These are phyloP conservation scores for Carduelis carduelis DNA, from an alignment of 2,797 vertebrate genomes.

Conservation along the genomic window DNA sequence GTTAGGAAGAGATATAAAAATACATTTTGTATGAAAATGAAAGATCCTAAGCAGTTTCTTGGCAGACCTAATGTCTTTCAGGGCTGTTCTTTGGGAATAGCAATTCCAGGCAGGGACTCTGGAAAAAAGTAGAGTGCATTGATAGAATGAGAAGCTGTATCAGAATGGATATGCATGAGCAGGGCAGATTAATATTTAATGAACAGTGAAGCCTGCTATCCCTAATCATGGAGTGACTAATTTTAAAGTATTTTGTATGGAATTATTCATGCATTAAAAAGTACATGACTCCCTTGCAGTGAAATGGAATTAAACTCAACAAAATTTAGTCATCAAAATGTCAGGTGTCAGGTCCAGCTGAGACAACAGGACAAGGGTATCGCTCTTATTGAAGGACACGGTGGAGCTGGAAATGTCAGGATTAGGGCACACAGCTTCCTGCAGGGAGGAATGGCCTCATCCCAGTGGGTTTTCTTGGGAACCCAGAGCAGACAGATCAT, in stretches of 20 bases:
- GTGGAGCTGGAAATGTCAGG: background rate
- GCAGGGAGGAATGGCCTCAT: background rate
- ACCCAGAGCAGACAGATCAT: background rate
- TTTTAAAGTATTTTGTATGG: constrained; percentile 33
- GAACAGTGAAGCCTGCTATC: constrained; percentile 23
- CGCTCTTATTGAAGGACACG: fast-evolving
- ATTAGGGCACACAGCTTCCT: background rate
- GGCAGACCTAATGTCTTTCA: background rate
- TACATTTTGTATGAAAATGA: constrained; percentile 15
- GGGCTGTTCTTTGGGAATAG: constrained; percentile 23
- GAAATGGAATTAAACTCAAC: background rate
- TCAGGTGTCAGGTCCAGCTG: background rate
- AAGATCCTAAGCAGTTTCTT: background rate
- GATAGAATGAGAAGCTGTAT: constrained; percentile 7
- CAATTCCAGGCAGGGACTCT: constrained; percentile 13
- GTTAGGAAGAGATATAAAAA: background rate
- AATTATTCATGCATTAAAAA: constrained; percentile 44
- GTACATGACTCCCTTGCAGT: background rate
- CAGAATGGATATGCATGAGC: constrained; percentile 24
- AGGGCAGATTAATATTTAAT: constrained; percentile 46
- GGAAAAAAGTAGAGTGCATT: background rate
- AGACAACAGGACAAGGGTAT: fast-evolving
- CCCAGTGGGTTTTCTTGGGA: background rate
- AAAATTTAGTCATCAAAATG: background rate
- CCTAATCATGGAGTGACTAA: constrained; percentile 42